Conservation (phyloP, 2,113 vertebrate species). For the Lampris incognitus region DNA sequence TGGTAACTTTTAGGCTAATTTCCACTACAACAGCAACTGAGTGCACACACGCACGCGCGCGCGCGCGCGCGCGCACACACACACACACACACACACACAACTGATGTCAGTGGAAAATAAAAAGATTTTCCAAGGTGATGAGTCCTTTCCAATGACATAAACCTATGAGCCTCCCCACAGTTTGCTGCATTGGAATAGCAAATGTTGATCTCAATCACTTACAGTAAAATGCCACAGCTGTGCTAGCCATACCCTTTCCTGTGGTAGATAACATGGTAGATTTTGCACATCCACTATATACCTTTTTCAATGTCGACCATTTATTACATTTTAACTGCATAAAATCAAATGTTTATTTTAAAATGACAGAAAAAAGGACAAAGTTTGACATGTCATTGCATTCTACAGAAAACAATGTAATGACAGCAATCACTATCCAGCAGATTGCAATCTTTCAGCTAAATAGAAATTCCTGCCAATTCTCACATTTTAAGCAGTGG, state of each 20-base stretch:
- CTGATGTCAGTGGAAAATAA: constrained; percentile 1
- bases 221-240: background rate
- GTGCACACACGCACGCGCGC: background rate
- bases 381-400: too few species aligned
- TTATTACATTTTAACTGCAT: too few species aligned
- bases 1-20: background rate
- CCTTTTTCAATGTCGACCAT: background rate
- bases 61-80: too few species aligned
- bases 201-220: background rate
- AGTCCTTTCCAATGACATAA: constrained; percentile 4
- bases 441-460: too few species aligned
- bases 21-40: background rate
- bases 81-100: background rate
- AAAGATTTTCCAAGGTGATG: background rate
- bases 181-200: background rate
- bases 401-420: too few species aligned
- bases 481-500: too few species aligned
- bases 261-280: background rate
- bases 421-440: too few species aligned
- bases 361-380: too few species aligned
- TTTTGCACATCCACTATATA: background rate
- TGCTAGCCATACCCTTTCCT: background rate
- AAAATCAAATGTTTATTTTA: too few species aligned
- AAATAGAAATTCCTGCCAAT: too few species aligned
- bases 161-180: background rate